These are phyloP conservation scores for Onychorhynchus coronatus DNA, from an alignment of 2,113 vertebrate genomes.

Conservation along the genomic window DNA sequence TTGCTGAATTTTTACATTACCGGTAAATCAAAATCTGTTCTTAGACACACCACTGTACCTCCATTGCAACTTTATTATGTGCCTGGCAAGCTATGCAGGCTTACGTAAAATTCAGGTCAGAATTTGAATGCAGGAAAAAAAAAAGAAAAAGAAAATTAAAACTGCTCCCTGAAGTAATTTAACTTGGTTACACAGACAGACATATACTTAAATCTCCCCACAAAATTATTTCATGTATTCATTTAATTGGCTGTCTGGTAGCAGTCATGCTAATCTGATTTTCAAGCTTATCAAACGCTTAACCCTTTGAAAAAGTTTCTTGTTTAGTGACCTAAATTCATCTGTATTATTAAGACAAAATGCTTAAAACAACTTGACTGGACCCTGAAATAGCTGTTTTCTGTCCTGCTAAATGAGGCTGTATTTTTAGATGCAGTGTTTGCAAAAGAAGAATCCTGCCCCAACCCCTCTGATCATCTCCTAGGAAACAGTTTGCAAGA, in stretches of 20 bases:
- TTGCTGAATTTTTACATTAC: background rate
- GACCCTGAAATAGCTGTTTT: background rate
- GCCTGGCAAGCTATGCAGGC: fast-evolving
- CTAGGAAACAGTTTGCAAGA: conserved; percentile 13
- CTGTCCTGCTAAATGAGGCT: background rate
- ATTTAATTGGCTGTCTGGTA: conserved; percentile 32
- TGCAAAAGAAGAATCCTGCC: background rate
- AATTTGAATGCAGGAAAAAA: background rate
- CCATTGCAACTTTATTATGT: background rate
- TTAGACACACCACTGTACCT: background rate
- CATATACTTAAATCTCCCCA: background rate
- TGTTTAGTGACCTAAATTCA: background rate
- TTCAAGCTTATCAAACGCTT: background rate
- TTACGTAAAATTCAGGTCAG: background rate
- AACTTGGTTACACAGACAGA: background rate
- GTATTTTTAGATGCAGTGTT: background rate
- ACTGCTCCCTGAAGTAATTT: background rate
- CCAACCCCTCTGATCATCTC: background rate
- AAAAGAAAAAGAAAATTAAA: background rate
- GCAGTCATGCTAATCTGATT: conserved; percentile 21
- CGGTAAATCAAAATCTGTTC: background rate
- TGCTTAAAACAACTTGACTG: background rate
- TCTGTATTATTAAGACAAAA: background rate
- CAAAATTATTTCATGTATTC: background rate
- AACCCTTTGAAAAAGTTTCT: background rate